These are phyloP conservation scores for Bergia sp. DNA, from an alignment of 92 coral and sea anemone species.

Conservation along the genomic window DNA sequence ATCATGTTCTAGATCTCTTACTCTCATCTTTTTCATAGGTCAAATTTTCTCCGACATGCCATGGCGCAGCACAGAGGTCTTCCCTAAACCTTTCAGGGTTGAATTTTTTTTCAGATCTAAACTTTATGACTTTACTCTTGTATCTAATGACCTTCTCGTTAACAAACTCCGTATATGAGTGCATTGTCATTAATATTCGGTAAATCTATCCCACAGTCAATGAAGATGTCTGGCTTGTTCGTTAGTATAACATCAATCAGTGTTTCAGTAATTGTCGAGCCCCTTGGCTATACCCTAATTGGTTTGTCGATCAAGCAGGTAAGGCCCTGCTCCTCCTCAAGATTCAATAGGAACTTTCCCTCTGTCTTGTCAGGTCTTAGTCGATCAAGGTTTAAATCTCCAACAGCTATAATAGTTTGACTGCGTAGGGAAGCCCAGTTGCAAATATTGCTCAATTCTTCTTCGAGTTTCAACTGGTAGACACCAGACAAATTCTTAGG, in stretches of 20 bases:
- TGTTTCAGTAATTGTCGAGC: slow-evolving; percentile 14
- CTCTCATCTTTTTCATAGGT: too few species aligned
- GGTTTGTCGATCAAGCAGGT: slow-evolving; percentile 32
- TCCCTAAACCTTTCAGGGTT: background rate
- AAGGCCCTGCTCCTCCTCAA: background rate
- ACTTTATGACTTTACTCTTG: slow-evolving; percentile 1
- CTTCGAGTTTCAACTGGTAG: background rate
- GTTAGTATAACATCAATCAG: slow-evolving; percentile 36
- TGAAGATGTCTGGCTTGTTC: slow-evolving; percentile 19
- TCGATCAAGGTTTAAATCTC: too few species aligned
- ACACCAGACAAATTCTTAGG: background rate
- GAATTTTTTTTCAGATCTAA: slow-evolving; percentile 18
- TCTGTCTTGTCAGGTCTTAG: too few species aligned
- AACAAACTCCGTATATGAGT: slow-evolving; percentile 4
- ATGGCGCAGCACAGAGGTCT: slow-evolving; percentile 25
- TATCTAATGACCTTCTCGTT: slow-evolving; percentile 2
- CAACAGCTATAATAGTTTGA: too few species aligned
- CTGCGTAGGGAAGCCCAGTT: too few species aligned
- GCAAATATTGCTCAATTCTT: slow-evolving; percentile 3
- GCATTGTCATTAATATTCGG: slow-evolving; percentile 45
- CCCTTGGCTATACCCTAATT: slow-evolving; percentile 23
- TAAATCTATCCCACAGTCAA: slow-evolving; percentile 13
- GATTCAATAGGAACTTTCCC: too few species aligned
- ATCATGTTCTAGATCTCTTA: too few species aligned
- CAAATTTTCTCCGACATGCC: slow-evolving; percentile 3